Base-by-base conservation (phyloP, 2,888 invertebrate genomes). In the Dicyrtoma fusca region DNA sequence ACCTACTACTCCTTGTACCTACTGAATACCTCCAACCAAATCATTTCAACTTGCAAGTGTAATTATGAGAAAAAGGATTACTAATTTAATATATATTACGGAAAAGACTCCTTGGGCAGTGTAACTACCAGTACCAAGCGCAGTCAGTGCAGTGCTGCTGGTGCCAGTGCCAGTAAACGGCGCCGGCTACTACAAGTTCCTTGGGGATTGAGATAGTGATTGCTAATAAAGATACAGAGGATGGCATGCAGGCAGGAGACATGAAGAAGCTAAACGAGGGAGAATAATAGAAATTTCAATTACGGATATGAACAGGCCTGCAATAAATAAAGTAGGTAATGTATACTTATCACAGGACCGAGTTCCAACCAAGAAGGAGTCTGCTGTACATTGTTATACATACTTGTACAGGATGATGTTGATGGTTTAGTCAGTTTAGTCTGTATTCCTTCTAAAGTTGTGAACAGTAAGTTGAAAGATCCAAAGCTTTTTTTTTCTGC, bases 261-360 rank as follows among this genome's bases (percentile, higher is more conserved):
- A 25, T 25, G 57, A 25, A 25, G 25, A 57, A 25, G 25, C 21
- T 34, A n/a, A 34, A 34, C 34, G 34, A 34, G 34, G 34, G 34
- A 34, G n/a, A n/a, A 59, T 59, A 59, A 26, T 26, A 59, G 17
- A 21, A 34, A 19, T 63, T 63, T 63, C 47, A 63, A 63, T 63
- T 63, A 63, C 63, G 63, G 14, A 44, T 44, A 44, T 21, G 44
- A 10, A n/a, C 44, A 57, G 14, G 23, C 23, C 10, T 17, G 23
- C 10, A 19, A 57, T 23, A 23, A 23, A 57, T 25, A 23, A 21
- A 57, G 21, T n/a, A n/a, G n/a, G n/a, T 34, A 34, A 34, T 34
- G 34, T 8, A 34, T 34, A 34, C 34, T 8, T 61, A 26, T 34
- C 21, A n/a, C 10, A 21, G 34, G 34, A 34, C 34, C 34, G 8